Evolutionary conservation across 2,113 vertebrate species (phyloP).

Genomic region (Zosterops pallidus): DNA sequence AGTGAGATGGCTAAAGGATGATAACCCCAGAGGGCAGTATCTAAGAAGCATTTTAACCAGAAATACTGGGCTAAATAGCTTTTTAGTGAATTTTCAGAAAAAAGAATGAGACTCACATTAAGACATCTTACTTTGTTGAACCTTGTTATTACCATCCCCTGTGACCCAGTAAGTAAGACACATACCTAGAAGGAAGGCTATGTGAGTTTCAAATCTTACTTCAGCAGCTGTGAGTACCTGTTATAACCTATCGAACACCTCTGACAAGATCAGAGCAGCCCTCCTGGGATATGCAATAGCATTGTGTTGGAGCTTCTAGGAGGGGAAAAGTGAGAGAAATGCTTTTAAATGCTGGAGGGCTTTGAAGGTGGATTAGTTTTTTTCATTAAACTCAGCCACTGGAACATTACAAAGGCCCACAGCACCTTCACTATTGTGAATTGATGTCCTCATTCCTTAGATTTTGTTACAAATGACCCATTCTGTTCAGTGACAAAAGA

Average conservation of each 20-base stretch:
- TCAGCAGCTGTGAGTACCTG: not conserved
- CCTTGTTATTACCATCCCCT: not conserved
- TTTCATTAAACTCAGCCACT: not conserved
- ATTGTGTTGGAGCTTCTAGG: not conserved
- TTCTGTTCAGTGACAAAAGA: not conserved
- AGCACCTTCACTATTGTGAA: not conserved
- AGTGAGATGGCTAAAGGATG: not conserved
- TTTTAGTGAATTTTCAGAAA: not conserved
- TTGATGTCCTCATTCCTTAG: not conserved
- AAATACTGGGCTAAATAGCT: not conserved
- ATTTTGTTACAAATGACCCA: not conserved
- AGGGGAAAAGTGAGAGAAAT: not conserved
- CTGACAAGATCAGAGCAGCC: not conserved
- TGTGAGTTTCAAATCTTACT: not conserved
- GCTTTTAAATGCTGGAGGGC: not conserved
- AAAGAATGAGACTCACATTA: not conserved
- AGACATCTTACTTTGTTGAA: not conserved
- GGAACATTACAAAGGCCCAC: not conserved
- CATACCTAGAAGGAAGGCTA: not conserved
- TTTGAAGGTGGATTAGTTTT: not conserved
- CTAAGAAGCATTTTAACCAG: not conserved
- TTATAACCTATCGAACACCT: not conserved
- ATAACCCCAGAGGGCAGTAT: not conserved
- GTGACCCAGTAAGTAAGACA: not conserved
- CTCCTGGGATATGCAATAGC: not conserved